Percentiles rank a stretch among this genome's conserved stretches.
phyloP scores from a whole-genome alignment of 1,140 invertebrate genomes.

The Anagrus nilaparvatae region DNA sequence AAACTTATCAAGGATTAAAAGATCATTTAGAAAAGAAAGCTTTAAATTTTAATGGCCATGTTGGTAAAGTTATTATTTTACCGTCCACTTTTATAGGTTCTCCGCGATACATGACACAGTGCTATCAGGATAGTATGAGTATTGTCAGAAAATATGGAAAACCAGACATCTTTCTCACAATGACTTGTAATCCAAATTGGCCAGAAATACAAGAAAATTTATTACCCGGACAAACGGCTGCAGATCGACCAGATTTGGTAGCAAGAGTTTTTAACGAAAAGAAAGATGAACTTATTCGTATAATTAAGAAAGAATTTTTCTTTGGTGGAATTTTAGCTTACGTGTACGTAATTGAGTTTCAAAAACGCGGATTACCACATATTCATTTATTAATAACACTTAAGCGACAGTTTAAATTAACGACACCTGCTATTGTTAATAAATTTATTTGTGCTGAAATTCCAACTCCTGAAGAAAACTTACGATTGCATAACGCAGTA shows the following conservation, averaged over 20 bases:
- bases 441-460: slow-evolving; percentile 38
- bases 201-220: slow-evolving; percentile 32
- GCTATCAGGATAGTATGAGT: background rate
- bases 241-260: slow-evolving; percentile 32
- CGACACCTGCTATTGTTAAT: background rate
- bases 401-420: background rate
- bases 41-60: too few species aligned
- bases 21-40: slow-evolving; percentile 1
- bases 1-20: slow-evolving; percentile 4
- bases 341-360: slow-evolving; percentile 4
- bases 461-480: slow-evolving; percentile 37
- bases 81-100: background rate
- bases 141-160: background rate
- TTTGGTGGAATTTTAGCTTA: background rate
- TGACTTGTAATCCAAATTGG: slow-evolving; percentile 23
- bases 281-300: slow-evolving; percentile 24
- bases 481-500: slow-evolving; percentile 26
- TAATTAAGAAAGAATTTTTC: slow-evolving; percentile 13
- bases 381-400: slow-evolving; percentile 4
- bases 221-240: slow-evolving; percentile 18
- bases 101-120: background rate
- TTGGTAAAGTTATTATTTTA: slow-evolving; percentile 9
- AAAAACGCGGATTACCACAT: slow-evolving; percentile 34
- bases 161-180: slow-evolving; percentile 1
- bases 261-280: slow-evolving; percentile 36